phyloP scores from a whole-genome alignment of 2,113 vertebrate species.

The Silurus meridionalis region DNA sequence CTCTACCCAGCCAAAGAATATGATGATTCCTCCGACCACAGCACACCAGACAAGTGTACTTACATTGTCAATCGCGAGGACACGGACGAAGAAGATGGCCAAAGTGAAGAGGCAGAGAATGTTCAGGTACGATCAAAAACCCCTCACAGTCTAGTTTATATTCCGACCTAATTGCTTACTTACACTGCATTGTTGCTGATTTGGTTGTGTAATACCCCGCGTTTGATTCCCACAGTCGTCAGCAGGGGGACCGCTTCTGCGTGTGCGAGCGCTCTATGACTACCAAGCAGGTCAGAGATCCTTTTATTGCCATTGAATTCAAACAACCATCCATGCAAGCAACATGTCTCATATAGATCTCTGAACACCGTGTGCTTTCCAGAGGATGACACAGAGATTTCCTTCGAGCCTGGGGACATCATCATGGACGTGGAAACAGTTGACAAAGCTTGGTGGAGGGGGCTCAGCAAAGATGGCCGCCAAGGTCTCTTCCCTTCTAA shows the following conservation, averaged over 20 bases:
- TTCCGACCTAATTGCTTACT: background rate
- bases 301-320: constrained; percentile 42
- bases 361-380: constrained; percentile 22
- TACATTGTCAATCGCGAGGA: constrained; percentile 60
- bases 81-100: constrained; percentile 32
- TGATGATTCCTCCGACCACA: constrained; percentile 54
- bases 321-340: background rate
- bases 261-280: constrained; percentile 77
- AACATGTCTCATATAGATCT: background rate
- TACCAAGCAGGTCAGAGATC: constrained; percentile 77
- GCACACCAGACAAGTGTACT: constrained; percentile 59
- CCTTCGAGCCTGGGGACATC: constrained; percentile 77
- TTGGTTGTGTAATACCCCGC: background rate
- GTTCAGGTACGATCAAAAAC: constrained; percentile 57
- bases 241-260: constrained; percentile 61
- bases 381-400: constrained; percentile 79
- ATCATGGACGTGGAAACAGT: constrained; percentile 74
- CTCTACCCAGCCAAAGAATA: constrained; percentile 33
- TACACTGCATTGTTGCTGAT: background rate
- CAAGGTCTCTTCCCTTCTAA: constrained; percentile 79
- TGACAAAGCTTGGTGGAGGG: constrained; percentile 78
- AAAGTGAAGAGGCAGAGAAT: constrained; percentile 60
- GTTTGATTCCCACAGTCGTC: constrained; percentile 58
- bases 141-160: background rate
- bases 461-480: constrained; percentile 76